Conservation (phyloP, 2,888 invertebrate species). For the Leucoma salicis region DNA sequence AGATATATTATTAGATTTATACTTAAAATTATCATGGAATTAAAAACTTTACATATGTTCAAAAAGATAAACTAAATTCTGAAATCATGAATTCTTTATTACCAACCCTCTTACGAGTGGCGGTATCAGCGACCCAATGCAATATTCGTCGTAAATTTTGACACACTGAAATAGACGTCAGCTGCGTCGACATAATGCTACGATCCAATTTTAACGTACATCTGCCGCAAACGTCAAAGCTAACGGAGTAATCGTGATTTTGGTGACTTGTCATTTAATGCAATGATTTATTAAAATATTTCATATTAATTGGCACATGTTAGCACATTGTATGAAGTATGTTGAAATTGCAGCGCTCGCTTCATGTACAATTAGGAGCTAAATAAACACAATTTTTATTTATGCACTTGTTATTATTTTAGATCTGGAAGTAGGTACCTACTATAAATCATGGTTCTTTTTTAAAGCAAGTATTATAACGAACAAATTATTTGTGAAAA, state of each 20-base stretch:
- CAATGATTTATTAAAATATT: constrained; percentile 10
- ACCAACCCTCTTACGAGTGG: constrained; percentile 25
- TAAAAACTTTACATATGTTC: constrained; percentile 9
- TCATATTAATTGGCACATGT: neutral
- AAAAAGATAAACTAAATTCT: too few species aligned
- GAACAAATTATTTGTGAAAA: too few species aligned
- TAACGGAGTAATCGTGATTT: constrained; percentile 30
- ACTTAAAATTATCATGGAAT: neutral
- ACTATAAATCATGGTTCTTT: too few species aligned
- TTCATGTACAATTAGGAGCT: too few species aligned
- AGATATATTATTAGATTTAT: neutral
- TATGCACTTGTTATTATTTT: too few species aligned
- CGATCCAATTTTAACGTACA: constrained; percentile 42
- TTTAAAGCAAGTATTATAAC: too few species aligned
- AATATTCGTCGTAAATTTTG: constrained; percentile 37
- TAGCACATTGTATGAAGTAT: neutral
- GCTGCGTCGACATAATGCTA: constrained; percentile 37
- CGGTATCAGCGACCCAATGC: constrained; percentile 30
- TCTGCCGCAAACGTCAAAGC: constrained; percentile 40
- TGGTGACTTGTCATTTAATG: constrained; percentile 23
- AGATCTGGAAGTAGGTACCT: too few species aligned
- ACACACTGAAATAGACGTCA: constrained; percentile 37
- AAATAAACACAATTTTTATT: too few species aligned
- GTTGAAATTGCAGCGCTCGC: too few species aligned
- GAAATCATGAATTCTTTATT: constrained; percentile 20